phyloP scores from a whole-genome alignment of 2,113 vertebrate genomes.

The Eulacestoma nigropectus region DNA sequence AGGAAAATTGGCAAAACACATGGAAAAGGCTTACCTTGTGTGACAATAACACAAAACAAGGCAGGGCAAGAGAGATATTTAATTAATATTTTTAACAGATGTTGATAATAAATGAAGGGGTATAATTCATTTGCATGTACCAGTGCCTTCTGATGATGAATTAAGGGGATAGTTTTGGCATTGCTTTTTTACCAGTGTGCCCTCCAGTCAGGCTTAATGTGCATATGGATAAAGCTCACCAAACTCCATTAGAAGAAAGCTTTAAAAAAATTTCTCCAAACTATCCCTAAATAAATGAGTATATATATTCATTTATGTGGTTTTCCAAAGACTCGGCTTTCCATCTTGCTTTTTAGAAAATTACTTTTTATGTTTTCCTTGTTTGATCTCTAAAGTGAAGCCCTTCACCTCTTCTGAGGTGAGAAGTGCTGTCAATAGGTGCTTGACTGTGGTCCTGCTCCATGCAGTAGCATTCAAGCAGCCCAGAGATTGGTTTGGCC shows the following conservation, averaged over 20 bases:
- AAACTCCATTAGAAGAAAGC: background rate
- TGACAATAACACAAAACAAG: background rate
- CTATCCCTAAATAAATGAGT: background rate
- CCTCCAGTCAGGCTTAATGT: background rate
- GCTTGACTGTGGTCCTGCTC: background rate
- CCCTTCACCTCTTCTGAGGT: background rate
- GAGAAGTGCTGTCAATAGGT: background rate
- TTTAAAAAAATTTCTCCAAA: background rate
- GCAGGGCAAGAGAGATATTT: background rate
- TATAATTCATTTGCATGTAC: background rate
- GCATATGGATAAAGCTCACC: background rate
- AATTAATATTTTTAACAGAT: background rate
- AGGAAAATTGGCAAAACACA: slow-evolving; percentile 10
- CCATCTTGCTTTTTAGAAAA: background rate
- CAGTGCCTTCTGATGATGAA: background rate
- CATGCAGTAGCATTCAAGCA: background rate
- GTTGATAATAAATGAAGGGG: background rate
- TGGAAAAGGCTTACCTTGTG: background rate
- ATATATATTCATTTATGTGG: background rate
- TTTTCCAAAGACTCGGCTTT: background rate
- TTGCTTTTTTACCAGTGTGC: background rate
- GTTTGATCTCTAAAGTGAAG: background rate
- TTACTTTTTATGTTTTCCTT: background rate
- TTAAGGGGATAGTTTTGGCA: background rate
- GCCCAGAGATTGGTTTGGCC: background rate